phyloP scores from a whole-genome alignment of 2,888 invertebrate species.

The Tiliacea aurago region DNA sequence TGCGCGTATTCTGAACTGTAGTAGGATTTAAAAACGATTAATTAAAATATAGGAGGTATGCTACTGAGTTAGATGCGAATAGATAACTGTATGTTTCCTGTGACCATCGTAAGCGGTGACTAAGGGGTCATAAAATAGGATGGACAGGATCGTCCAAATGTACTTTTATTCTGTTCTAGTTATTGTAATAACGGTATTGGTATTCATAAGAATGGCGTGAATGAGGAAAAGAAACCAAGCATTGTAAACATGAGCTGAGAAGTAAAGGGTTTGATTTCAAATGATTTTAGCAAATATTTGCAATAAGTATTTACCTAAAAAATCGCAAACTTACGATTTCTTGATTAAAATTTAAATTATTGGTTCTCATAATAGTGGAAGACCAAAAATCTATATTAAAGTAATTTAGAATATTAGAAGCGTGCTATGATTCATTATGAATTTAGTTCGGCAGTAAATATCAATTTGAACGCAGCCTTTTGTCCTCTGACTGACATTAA shows the following conservation, averaged over 20 bases:
- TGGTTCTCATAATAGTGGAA: background rate
- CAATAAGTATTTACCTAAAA: background rate
- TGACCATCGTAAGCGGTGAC: slow-evolving; percentile 15
- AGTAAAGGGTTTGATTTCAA: background rate
- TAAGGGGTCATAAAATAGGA: slow-evolving; percentile 46
- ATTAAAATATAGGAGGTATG: slow-evolving; percentile 34
- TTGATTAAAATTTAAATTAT: no score
- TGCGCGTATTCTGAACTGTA: slow-evolving; percentile 53
- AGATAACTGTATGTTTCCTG: slow-evolving; percentile 39
- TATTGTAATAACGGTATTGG: background rate
- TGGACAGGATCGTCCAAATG: slow-evolving; percentile 20
- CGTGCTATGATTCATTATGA: background rate
- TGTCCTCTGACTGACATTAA: background rate
- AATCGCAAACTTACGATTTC: no score
- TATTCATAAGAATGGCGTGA: background rate
- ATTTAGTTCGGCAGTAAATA: background rate
- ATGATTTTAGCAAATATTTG: background rate
- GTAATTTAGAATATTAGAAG: background rate
- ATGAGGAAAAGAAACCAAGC: background rate
- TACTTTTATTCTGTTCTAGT: background rate
- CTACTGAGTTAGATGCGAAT: background rate
- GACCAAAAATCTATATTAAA: background rate
- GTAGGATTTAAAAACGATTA: slow-evolving; percentile 44
- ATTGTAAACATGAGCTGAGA: background rate
- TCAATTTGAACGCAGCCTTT: background rate